These are phyloP conservation scores for Microdon myrmicae DNA, from an alignment of 2,888 invertebrate species.

Conservation along the genomic window DNA sequence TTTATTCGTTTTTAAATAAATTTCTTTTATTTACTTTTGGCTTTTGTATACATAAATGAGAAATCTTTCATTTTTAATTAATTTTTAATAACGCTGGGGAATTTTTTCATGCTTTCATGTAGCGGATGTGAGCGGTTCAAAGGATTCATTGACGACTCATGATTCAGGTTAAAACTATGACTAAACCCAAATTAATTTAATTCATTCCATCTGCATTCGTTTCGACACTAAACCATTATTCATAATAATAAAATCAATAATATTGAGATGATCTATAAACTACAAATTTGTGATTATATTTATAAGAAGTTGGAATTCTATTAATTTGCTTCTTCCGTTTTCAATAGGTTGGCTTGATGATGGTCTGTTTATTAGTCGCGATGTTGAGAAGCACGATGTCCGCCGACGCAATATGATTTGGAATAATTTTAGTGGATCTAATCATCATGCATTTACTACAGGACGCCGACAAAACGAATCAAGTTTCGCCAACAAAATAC, in stretches of 20 bases:
- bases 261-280: no score
- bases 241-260: no score
- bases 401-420: conserved; percentile 67
- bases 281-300: no score
- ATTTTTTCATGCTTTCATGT: conserved; percentile 62
- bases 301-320: no score
- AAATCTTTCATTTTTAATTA: conserved; percentile 11
- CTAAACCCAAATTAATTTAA: conserved; percentile 25
- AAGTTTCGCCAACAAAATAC: conserved; percentile 69
- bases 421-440: conserved; percentile 75
- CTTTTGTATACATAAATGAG: conserved; percentile 1
- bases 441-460: conserved; percentile 77
- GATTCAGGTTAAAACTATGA: conserved; percentile 75
- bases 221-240: no score
- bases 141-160: conserved; percentile 82
- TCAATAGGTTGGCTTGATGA: conserved; percentile 71
- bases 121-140: conserved; percentile 84
- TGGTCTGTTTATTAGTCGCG: conserved; percentile 66
- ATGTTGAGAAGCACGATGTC: conserved; percentile 62
- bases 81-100: conserved; percentile 43
- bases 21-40: conserved; percentile 7
- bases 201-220: no score
- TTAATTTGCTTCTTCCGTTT: no score
- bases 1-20: conserved; percentile 14
- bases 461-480: conserved; percentile 73